phyloP scores from a whole-genome alignment of 2,888 invertebrate species.

The Phragmatobia fuliginosa region DNA sequence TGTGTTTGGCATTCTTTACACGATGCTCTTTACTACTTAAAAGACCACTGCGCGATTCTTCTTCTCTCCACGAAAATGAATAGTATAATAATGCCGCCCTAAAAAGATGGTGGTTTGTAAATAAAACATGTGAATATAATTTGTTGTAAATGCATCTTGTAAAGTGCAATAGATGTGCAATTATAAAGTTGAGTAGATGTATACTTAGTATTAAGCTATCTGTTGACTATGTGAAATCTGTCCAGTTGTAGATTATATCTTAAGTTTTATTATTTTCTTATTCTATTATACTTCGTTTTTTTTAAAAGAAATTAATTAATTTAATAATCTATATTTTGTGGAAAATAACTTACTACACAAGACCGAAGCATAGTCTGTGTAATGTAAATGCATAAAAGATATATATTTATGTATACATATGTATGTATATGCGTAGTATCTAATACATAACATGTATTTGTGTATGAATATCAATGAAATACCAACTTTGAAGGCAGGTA shows the following conservation, averaged over 20 bases:
- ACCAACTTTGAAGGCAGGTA: background rate
- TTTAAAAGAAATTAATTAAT: background rate
- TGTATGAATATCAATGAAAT: background rate
- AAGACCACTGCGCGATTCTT: background rate
- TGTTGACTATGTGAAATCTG: constrained; percentile 78
- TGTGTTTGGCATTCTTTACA: background rate
- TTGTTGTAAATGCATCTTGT: constrained; percentile 86
- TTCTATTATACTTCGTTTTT: constrained; percentile 30
- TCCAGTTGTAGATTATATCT: constrained; percentile 77
- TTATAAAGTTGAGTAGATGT: constrained; percentile 84
- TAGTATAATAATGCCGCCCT: constrained; percentile 7
- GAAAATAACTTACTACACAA: background rate
- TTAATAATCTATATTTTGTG: background rate
- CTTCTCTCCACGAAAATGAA: background rate
- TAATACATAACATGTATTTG: too few relatives aligned
- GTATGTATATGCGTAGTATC: background rate
- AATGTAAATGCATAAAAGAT: too few relatives aligned
- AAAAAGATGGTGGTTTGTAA: constrained; percentile 55
- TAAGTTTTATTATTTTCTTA: constrained; percentile 51
- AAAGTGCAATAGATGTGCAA: constrained; percentile 86
- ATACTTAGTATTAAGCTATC: constrained; percentile 75
- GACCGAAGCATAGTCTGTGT: background rate
- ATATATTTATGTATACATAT: too few relatives aligned
- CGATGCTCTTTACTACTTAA: background rate
- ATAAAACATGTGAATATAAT: constrained; percentile 81